Evolutionary conservation across 2,113 vertebrate genomes (phyloP).

Genomic region (Pandion haliaetus): DNA sequence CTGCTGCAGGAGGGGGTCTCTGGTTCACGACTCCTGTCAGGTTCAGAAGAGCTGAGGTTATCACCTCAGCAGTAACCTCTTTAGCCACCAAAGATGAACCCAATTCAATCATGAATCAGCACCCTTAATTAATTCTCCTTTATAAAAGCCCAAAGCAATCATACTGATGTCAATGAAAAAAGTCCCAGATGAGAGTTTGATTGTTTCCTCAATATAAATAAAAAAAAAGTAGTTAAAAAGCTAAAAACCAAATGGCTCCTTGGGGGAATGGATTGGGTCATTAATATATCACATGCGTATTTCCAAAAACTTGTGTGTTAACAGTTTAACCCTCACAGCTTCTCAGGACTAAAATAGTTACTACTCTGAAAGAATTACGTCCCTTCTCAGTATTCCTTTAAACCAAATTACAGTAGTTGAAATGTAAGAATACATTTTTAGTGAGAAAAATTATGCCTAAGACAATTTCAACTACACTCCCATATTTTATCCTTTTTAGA

Average conservation of each 20-base stretch:
- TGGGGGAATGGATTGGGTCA: background rate
- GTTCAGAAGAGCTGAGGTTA: slow-evolving; percentile 3
- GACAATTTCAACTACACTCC: background rate
- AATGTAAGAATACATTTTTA: background rate
- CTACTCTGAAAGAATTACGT: background rate
- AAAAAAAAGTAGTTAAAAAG: background rate
- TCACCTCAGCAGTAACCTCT: slow-evolving; percentile 3
- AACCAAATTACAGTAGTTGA: background rate
- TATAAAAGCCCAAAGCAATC: slow-evolving; percentile 9
- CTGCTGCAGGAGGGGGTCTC: background rate
- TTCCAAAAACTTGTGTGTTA: background rate
- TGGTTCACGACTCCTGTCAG: background rate
- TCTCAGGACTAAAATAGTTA: background rate
- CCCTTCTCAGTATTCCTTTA: background rate
- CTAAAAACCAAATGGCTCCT: background rate
- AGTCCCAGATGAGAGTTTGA: background rate
- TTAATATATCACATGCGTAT: background rate
- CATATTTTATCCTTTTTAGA: background rate
- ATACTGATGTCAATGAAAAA: background rate
- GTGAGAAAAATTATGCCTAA: background rate
- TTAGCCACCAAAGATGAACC: slow-evolving; percentile 16
- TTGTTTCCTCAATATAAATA: slow-evolving; percentile 26
- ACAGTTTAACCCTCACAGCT: background rate
- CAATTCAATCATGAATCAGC: slow-evolving; percentile 4
- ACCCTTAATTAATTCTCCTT: slow-evolving; percentile 15